A percentile compares a stretch with the other conserved stretches of the same genome.
These are phyloP conservation scores for Gila robusta DNA, from an alignment of 2,797 vertebrate genomes.

Conservation along the genomic window DNA sequence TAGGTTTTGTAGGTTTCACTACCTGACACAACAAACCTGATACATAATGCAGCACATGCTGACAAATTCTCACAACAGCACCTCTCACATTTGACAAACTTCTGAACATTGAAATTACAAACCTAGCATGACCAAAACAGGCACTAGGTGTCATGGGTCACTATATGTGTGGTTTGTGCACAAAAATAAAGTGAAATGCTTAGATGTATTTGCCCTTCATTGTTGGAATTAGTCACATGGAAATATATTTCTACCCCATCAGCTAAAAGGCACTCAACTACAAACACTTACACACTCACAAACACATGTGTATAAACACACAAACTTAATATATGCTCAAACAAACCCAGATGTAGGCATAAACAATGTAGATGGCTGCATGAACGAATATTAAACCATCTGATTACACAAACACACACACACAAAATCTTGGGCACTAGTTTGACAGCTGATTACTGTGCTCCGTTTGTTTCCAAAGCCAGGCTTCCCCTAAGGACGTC, in stretches of 20 bases:
- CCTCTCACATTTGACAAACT: background rate
- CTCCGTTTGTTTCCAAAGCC: constrained; percentile 74
- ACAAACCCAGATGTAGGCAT: constrained; percentile 42
- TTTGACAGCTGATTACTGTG: constrained; percentile 71
- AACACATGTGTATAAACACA: constrained; percentile 39
- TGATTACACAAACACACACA: constrained; percentile 50
- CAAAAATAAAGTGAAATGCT: constrained; percentile 6
- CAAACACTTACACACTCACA: constrained; percentile 18
- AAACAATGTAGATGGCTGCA: constrained; percentile 25
- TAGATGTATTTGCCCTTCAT: constrained; percentile 29
- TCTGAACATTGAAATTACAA: constrained; percentile 23
- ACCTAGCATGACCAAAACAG: constrained; percentile 8
- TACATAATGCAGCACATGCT: constrained; percentile 20
- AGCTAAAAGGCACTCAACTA: constrained; percentile 19
- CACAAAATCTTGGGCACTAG: constrained; percentile 48
- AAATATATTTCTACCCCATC: constrained; percentile 39
- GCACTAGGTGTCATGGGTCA: background rate
- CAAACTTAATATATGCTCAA: constrained; percentile 42
- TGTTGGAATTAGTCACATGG: constrained; percentile 38
- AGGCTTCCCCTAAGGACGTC: constrained; percentile 64
- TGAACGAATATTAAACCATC: constrained; percentile 40
- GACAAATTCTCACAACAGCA: constrained; percentile 36
- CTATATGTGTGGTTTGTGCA: background rate
- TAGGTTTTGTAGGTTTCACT: background rate
- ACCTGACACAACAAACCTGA: constrained; percentile 17